Evolutionary conservation across 2,797 vertebrate genomes (phyloP).

Genomic region (Limnodromus scolopaceus): DNA sequence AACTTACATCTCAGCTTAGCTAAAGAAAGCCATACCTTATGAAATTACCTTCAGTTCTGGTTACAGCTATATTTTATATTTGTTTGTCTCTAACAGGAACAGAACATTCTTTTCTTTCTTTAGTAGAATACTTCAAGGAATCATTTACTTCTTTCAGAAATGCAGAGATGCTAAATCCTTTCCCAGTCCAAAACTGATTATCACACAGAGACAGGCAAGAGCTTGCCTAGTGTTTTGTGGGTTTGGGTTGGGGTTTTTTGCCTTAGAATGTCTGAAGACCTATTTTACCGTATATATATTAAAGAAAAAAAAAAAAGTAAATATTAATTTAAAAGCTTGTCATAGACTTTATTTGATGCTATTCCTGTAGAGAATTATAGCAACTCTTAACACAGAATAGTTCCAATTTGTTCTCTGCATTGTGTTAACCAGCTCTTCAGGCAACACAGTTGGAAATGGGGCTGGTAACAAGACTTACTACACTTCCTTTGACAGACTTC

Average conservation of each 20-base stretch:
- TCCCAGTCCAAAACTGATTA: neutral
- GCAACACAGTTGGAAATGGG: neutral
- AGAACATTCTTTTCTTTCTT: neutral
- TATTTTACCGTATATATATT: neutral
- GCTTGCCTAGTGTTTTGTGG: neutral
- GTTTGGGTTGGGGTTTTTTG: rapidly evolving
- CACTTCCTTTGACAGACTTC: neutral
- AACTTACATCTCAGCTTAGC: neutral
- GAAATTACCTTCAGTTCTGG: neutral
- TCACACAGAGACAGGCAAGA: neutral
- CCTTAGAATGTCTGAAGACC: neutral
- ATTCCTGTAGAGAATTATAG: neutral
- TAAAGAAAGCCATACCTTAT: neutral
- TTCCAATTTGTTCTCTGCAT: neutral
- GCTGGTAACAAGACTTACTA: neutral
- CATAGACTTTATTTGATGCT: neutral
- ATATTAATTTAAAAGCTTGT: neutral
- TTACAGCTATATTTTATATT: neutral
- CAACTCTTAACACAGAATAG: neutral
- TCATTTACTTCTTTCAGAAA: neutral
- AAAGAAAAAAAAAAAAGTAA: neutral
- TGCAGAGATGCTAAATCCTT: neutral
- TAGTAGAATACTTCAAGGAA: neutral
- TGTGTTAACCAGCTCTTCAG: neutral
- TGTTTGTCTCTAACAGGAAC: neutral